Evolutionary conservation across 2,797 vertebrate genomes (phyloP).

Genomic region (Meda fulgida): DNA sequence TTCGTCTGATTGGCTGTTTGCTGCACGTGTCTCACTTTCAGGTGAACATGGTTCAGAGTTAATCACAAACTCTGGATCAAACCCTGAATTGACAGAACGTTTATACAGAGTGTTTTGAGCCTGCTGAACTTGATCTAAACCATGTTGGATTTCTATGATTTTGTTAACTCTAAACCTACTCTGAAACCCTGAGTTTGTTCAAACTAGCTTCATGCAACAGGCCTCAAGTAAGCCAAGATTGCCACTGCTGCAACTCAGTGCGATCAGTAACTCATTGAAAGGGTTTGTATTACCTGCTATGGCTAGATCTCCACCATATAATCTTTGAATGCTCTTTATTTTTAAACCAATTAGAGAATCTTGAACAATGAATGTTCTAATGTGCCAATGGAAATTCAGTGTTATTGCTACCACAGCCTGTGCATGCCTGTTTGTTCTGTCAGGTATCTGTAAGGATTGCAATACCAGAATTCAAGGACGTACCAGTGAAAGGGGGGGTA

Average conservation of each 20-base stretch:
- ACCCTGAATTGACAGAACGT: background rate
- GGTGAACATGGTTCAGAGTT: background rate
- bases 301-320: background rate
- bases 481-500: background rate
- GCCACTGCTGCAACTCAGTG: background rate
- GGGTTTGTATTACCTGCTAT: background rate
- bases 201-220: background rate
- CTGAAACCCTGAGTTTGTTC: background rate
- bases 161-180: background rate
- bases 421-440: background rate
- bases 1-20: background rate
- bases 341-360: background rate
- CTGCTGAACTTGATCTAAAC: background rate
- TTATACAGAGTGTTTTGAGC: background rate
- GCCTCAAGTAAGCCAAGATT: background rate
- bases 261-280: background rate
- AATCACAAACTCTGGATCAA: background rate
- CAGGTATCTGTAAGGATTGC: slow-evolving; percentile 31
- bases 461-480: background rate
- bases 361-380: background rate
- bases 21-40: background rate
- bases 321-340: background rate
- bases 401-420: background rate
- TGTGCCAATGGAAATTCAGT: background rate
- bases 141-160: background rate